Conservation (phyloP, 2,113 vertebrate species). For the Oreochromis niloticus region DNA sequence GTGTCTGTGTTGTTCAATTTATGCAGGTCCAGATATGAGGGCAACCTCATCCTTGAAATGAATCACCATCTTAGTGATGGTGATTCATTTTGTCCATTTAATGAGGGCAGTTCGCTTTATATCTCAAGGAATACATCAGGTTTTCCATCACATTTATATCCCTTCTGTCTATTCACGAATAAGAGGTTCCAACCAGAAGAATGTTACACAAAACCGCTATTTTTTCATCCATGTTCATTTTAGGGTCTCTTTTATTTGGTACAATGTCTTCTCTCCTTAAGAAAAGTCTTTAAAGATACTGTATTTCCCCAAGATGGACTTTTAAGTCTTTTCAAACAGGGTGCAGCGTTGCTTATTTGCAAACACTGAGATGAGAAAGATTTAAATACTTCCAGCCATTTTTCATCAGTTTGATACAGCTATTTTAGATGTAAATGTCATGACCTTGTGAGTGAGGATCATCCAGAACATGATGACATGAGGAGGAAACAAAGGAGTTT, state of each 20-base stretch:
- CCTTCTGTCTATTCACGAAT: not conserved
- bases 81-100: not conserved
- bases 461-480: not conserved
- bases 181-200: not conserved
- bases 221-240: not conserved
- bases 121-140: not conserved
- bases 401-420: not conserved
- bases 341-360: not conserved
- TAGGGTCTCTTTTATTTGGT: not conserved
- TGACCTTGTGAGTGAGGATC: not conserved
- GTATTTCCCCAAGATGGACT: not conserved
- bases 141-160: not conserved
- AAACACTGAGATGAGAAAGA: not conserved
- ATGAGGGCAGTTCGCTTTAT: not conserved
- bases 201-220: not conserved
- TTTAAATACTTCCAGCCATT: not conserved
- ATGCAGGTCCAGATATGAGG: not conserved
- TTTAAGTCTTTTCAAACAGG: not conserved
- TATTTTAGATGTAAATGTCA: not conserved
- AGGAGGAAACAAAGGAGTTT: fast-evolving
- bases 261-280: fast-evolving
- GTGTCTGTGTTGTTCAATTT: not conserved
- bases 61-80: not conserved
- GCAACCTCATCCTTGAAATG: not conserved
- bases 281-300: not conserved